Conservation (phyloP, 2,113 vertebrate genomes). For the Hyla sarda region DNA sequence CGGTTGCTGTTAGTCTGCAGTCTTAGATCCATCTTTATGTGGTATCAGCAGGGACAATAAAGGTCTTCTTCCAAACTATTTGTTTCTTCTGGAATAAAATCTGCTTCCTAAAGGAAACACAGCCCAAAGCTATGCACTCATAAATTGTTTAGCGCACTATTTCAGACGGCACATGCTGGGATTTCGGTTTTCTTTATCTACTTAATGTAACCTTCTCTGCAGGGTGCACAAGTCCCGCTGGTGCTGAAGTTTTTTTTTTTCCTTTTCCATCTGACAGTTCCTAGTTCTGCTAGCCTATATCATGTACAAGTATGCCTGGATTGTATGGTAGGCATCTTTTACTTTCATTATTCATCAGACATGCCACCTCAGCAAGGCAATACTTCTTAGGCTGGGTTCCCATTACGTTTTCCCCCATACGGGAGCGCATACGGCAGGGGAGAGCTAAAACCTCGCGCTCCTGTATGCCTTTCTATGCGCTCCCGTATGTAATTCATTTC, state of each 20-base stretch:
- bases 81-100: conserved; percentile 19
- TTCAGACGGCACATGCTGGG: background rate
- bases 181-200: conserved; percentile 17
- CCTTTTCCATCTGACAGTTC: background rate
- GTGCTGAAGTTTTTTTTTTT: background rate
- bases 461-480: too few relatives aligned
- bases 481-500: too few relatives aligned
- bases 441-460: too few relatives aligned
- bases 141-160: background rate
- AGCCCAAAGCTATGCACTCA: background rate
- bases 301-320: background rate
- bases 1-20: too few relatives aligned
- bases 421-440: too few relatives aligned
- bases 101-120: background rate
- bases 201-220: background rate
- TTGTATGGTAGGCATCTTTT: background rate
- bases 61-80: too few relatives aligned
- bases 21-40: too few relatives aligned
- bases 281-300: background rate
- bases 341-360: conserved; percentile 8
- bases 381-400: too few relatives aligned
- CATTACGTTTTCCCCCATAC: too few relatives aligned
- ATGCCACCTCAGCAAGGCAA: background rate
- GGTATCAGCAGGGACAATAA: background rate
- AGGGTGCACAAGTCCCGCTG: background rate